Evolutionary conservation across 2,888 invertebrate genomes (phyloP).

Genomic region (Microplitis deprimator): DNA sequence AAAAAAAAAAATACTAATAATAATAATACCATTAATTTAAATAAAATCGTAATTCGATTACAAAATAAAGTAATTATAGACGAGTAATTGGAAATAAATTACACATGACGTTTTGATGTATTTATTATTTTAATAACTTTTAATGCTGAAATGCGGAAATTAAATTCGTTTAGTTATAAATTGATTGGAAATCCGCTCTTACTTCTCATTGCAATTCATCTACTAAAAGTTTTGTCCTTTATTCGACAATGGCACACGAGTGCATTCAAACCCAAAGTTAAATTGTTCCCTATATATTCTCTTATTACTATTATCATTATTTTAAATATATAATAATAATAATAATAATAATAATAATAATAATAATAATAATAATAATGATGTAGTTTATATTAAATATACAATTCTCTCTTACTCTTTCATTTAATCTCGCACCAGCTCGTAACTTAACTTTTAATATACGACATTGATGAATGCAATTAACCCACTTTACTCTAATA

Average conservation of each 20-base stretch:
- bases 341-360: no score
- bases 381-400: background rate
- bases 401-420: slow-evolving; percentile 10
- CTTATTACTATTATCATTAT: background rate
- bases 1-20: background rate
- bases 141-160: slow-evolving; percentile 5
- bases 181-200: slow-evolving; percentile 28
- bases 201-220: slow-evolving; percentile 19
- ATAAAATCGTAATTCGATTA: background rate
- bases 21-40: background rate
- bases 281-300: slow-evolving; percentile 34
- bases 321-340: slow-evolving; percentile 2
- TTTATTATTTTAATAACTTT: background rate
- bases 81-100: slow-evolving; percentile 2
- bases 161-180: slow-evolving; percentile 32
- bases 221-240: slow-evolving; percentile 35
- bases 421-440: slow-evolving; percentile 18
- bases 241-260: slow-evolving; percentile 10
- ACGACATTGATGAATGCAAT: slow-evolving; percentile 49
- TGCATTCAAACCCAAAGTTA: slow-evolving; percentile 37
- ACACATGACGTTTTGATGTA: slow-evolving; percentile 2
- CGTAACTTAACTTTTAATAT: slow-evolving; percentile 32
- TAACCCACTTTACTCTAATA: slow-evolving; percentile 50
- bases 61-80: slow-evolving; percentile 18
- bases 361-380: background rate